Conservation (phyloP, 2,888 invertebrate genomes). For the Masnerella sp. region DNA sequence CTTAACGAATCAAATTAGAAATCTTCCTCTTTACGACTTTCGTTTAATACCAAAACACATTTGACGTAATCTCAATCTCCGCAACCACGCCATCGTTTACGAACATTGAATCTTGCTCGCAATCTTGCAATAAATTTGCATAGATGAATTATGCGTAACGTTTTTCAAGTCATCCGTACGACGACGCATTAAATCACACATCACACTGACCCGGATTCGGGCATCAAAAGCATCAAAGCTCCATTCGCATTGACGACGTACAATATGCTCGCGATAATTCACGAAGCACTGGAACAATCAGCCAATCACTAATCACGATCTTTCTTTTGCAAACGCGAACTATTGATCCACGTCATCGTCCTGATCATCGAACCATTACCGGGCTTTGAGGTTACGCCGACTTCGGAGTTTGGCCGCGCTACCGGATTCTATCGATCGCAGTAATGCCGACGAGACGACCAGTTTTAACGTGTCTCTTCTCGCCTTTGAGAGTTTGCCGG, state of each 20-base stretch:
- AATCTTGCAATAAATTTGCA: slow-evolving; percentile 28
- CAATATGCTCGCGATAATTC: slow-evolving; percentile 48
- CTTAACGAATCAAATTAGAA: too few species aligned
- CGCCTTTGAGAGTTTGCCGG: slow-evolving; percentile 40
- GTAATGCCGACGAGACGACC: slow-evolving; percentile 41
- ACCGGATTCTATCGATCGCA: slow-evolving; percentile 49
- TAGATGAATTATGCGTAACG: slow-evolving; percentile 35
- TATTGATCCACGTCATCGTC: slow-evolving; percentile 50
- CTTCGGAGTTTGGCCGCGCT: slow-evolving; percentile 20
- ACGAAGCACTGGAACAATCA: slow-evolving; percentile 51
- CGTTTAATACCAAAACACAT: too few species aligned
- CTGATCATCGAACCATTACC: slow-evolving; percentile 46
- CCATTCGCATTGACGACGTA: slow-evolving; percentile 53
- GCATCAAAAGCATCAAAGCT: slow-evolving; percentile 61
- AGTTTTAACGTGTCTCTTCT: slow-evolving; percentile 53
- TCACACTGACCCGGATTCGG: slow-evolving; percentile 37
- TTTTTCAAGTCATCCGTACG: slow-evolving; percentile 49
- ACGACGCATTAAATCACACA: slow-evolving; percentile 52
- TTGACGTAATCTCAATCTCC: too few species aligned
- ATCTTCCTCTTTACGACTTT: too few species aligned
- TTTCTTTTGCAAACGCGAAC: slow-evolving; percentile 42
- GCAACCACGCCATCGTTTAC: slow-evolving; percentile 20
- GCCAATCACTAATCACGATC: slow-evolving; percentile 55
- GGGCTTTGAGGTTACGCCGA: slow-evolving; percentile 25
- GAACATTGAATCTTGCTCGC: slow-evolving; percentile 25